Conservation (phyloP, 2,113 vertebrate species). For the Gavia stellata region DNA sequence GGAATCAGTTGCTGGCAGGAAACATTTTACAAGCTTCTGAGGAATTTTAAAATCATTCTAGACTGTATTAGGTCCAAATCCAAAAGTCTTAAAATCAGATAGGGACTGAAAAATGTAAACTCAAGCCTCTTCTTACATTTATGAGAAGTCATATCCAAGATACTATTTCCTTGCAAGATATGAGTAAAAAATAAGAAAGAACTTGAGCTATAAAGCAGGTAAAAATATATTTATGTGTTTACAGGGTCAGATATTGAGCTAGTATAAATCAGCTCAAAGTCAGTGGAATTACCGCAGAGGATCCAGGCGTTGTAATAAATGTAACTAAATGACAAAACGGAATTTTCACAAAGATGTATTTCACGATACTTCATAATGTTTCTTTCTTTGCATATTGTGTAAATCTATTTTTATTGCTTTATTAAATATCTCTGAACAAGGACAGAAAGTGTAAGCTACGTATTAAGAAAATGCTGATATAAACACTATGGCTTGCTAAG, state of each 20-base stretch:
- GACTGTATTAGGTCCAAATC: neutral
- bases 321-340: conserved; percentile 17
- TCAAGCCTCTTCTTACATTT: neutral
- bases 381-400: neutral
- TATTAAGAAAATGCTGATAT: conserved; percentile 36
- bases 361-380: neutral
- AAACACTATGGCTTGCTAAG: conserved; percentile 34
- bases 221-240: conserved; percentile 43
- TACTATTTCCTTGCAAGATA: neutral
- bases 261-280: conserved; percentile 44
- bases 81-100: neutral
- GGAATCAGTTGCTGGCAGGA: neutral
- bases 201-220: conserved; percentile 15
- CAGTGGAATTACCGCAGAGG: neutral
- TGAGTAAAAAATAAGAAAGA: conserved; percentile 2
- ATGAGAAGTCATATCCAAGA: neutral
- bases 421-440: conserved; percentile 2
- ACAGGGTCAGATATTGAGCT: conserved; percentile 40
- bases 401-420: conserved; percentile 43
- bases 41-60: neutral
- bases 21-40: neutral
- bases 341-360: conserved; percentile 15
- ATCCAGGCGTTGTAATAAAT: conserved; percentile 27
- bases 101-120: neutral
- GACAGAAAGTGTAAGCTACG: neutral